Base-by-base conservation (phyloP, 64 coral and sea anemone species). In the Porites lutea region DNA sequence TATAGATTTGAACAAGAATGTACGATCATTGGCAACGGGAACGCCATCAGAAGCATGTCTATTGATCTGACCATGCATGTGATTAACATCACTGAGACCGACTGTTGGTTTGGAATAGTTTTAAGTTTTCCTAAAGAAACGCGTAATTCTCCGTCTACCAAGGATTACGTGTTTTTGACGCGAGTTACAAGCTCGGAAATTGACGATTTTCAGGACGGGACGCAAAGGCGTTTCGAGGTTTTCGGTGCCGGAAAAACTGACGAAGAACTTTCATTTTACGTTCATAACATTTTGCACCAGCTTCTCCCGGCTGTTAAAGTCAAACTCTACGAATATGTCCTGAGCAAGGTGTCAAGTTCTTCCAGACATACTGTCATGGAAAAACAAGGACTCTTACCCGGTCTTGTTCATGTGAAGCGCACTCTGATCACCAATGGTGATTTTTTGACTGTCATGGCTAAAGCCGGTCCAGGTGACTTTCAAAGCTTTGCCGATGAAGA, bases 241-340 rank as follows among this genome's bases (percentile, higher is more conserved):
- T 91, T 63, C 18, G 81, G 78, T 48, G 48, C 12, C 2, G 19
- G 55, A 15, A 75, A 79, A 50, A 87, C 71, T 12, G 87, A 59
- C 72, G 19, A 27, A 6, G 82, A 86, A 21, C 71, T 93, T 86
- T 83, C 83, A 45, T 93, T 78, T 44, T 93, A 93, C 50, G 44
- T 93, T 60, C 59, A 87, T 52, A 93, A 93, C 20, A 11, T 93
- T 16, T 59, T 93, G 10, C 44, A 20, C 22, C 91, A 93, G 48
- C 72, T 93, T n/a, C 51, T 93, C 70, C 91, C 91, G 1, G 74
- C 71, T 44, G 65, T 93, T 8, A 87, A 93, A 65, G 64, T 93
- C 51, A 81, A 87, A 68, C 73, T 93, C 6, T 93, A 87, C 49
- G 91, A 93, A 75, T 79, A 87, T 48, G 44, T 93, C 27, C 44